Evolutionary conservation across 1,140 invertebrate species (phyloP).

Genomic region (Hyphantria cunea): DNA sequence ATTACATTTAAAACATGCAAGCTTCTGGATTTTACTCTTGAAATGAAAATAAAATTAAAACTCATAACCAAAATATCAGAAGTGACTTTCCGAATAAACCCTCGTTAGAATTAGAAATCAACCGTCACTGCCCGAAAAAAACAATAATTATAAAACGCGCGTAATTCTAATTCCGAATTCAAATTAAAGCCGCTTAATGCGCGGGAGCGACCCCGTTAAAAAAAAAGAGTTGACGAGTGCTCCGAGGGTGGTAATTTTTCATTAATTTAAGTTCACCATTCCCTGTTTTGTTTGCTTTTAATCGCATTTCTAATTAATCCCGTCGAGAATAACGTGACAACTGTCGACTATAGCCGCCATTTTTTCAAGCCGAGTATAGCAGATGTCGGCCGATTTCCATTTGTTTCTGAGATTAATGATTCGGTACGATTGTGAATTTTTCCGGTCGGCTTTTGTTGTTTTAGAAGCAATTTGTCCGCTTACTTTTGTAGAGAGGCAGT

Average conservation of each 20-base stretch:
- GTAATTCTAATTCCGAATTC: constrained; percentile 82
- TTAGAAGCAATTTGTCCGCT: constrained; percentile 82
- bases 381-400: constrained; percentile 81
- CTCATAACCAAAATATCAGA: constrained; percentile 28
- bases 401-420: constrained; percentile 82
- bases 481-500: constrained; percentile 77
- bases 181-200: constrained; percentile 82
- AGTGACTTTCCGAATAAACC: constrained; percentile 48
- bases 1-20: background rate
- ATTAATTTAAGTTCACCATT: constrained; percentile 82
- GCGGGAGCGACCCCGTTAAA: constrained; percentile 79
- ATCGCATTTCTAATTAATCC: constrained; percentile 82
- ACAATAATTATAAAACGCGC: constrained; percentile 81
- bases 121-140: constrained; percentile 65
- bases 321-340: constrained; percentile 81
- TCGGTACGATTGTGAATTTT: constrained; percentile 81
- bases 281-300: constrained; percentile 82
- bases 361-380: constrained; percentile 76
- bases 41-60: constrained; percentile 15
- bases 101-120: constrained; percentile 69
- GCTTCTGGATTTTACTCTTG: background rate
- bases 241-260: constrained; percentile 81
- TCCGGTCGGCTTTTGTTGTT: constrained; percentile 81
- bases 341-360: constrained; percentile 79
- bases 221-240: constrained; percentile 81